Base-by-base conservation (phyloP, 1,140 invertebrate genomes). In the Zaprionus africanus region DNA sequence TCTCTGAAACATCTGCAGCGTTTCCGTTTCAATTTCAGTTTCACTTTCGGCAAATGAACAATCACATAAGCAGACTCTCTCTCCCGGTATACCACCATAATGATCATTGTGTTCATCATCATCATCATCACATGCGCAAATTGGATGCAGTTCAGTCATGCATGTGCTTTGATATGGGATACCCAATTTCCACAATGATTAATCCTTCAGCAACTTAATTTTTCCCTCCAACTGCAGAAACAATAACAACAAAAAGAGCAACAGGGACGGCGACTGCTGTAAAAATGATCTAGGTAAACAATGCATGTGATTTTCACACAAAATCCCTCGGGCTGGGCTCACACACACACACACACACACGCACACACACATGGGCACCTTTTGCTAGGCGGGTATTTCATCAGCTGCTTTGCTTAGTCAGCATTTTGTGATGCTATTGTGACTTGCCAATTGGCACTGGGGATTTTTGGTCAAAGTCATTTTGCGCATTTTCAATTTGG, bases 401-500 rank as follows among this genome's bases (percentile, higher is more conserved):
- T 71, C 73, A 71, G 67, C 67, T 58, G 54, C 67, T 66, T 64
- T 63, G 84, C 64, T 81, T 77, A 76, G 71, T 76, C 82, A 78
- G 79, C 75, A 60, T 38, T 64, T 58, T 41, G 36, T 24, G 54
- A 13, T 49, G 61, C 76, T 61, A 77, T 83, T 80, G 83, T 82
- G 84, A 82, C 77, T 87, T 88, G 84, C 83, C 83, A 87, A 88
- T 88, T 78, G 83, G 84, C 80, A 80, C 85, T 73, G 65, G 73
- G 84, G 83, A 88, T 88, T 88, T 87, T 63, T 76, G 83, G 84
- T 88, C 83, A 87, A 87, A 87, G 83, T 88, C 83, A 88, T 88
- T 87, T 87, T 88, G 80, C 84, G 83, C 83, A 87, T 87, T 87
- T 87, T 87, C 83, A 87, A 87, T 87, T 87, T 87, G 80, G 61